Percentiles rank a stretch among this genome's conserved stretches.
phyloP scores from a whole-genome alignment of 2,113 vertebrate genomes.

The Phrynocephalus versicolor region DNA sequence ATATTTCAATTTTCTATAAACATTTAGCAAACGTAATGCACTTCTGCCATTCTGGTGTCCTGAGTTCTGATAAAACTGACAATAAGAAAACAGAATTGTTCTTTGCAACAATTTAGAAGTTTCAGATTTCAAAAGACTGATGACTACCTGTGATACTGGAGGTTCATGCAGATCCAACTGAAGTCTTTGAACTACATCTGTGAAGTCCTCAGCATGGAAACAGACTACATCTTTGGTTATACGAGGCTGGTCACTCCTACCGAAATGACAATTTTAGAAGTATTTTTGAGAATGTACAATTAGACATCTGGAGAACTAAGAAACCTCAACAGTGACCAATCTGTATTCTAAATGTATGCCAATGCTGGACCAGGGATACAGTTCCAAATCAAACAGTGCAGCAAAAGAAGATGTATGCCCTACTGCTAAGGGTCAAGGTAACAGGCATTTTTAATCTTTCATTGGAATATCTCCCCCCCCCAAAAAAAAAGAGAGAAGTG shows the following conservation, averaged over 20 bases:
- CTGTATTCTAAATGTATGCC: background rate
- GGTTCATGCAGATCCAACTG: slow-evolving; percentile 96
- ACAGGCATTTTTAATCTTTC: background rate
- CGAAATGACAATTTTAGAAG: slow-evolving; percentile 23
- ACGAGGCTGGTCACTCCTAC: slow-evolving; percentile 88
- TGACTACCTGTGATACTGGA: slow-evolving; percentile 92
- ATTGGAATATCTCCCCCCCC: background rate
- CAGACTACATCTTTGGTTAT: slow-evolving; percentile 98
- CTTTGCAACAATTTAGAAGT: background rate
- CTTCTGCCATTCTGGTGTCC: background rate
- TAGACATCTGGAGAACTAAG: background rate
- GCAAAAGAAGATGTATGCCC: background rate
- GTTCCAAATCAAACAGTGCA: background rate
- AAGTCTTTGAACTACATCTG: slow-evolving; percentile 95
- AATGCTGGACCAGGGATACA: no score
- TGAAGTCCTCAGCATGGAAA: slow-evolving; percentile 97
- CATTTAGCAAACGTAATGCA: background rate
- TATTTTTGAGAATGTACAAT: background rate
- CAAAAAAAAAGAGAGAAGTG: no score
- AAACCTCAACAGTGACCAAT: background rate
- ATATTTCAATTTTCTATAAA: background rate
- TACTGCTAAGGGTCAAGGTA: no score
- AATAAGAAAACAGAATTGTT: background rate
- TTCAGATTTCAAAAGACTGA: background rate
- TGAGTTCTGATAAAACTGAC: background rate